Evolutionary conservation across 2,888 invertebrate species (phyloP).

Genomic region (Harmothoe impar): DNA sequence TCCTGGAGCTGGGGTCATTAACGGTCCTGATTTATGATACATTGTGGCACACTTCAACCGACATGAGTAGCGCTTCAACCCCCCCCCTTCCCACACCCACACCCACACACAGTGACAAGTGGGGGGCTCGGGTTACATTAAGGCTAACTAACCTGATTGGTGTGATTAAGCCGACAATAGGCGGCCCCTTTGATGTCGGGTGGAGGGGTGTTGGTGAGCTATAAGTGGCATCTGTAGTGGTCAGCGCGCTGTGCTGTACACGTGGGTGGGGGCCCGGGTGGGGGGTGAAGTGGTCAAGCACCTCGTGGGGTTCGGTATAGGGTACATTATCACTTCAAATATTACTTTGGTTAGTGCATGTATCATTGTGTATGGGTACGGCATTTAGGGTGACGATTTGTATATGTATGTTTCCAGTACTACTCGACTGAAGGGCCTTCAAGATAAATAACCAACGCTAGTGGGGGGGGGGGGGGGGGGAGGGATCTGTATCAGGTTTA

Average conservation of each 20-base stretch:
- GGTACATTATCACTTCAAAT: not conserved
- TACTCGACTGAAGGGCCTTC: no score
- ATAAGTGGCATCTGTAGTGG: not conserved
- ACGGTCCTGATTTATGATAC: not conserved
- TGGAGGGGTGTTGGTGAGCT: not conserved
- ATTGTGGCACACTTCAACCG: not conserved
- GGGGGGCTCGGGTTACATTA: not conserved
- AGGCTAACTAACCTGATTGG: not conserved
- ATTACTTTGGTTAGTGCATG: no score
- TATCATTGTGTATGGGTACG: no score
- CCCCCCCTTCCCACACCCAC: no score
- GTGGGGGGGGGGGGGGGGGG: no score
- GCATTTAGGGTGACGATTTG: no score
- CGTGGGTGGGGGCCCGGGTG: no score
- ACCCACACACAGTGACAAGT: not conserved
- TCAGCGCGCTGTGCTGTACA: not conserved
- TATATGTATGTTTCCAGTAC: no score
- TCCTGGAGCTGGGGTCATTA: not conserved
- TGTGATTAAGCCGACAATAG: not conserved
- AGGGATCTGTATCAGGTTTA: not conserved
- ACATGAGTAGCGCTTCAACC: not conserved
- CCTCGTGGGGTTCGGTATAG: not conserved
- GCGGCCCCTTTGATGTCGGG: slow-evolving; percentile 15
- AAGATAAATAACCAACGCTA: no score
- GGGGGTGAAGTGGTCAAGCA: not conserved